These are phyloP conservation scores for Iguana delicatissima DNA, from an alignment of 2,797 vertebrate genomes.

Conservation along the genomic window DNA sequence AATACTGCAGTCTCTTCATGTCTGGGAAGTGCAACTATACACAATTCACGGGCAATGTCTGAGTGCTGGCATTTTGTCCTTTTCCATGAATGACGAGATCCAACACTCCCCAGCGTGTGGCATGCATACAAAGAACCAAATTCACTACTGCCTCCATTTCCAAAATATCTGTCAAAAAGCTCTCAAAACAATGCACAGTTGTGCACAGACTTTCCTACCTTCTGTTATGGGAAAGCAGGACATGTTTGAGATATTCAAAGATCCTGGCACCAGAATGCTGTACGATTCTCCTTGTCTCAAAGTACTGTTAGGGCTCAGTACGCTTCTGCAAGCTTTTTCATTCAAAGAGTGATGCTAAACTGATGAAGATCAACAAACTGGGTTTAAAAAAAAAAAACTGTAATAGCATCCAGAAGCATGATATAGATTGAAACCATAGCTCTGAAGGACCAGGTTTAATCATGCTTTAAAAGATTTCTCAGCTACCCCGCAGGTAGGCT, in stretches of 20 bases:
- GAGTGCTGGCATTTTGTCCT: background rate
- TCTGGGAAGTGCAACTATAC: slow-evolving; percentile 6
- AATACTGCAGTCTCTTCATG: slow-evolving; percentile 13
- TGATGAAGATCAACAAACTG: background rate
- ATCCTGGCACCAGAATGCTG: background rate
- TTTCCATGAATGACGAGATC: background rate
- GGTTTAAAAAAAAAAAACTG: background rate
- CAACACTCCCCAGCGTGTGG: background rate
- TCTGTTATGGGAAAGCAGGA: background rate
- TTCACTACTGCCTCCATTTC: background rate
- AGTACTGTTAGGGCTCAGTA: no score
- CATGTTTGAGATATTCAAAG: background rate
- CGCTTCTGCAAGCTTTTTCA: no score
- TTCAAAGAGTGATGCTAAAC: no score
- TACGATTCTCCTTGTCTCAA: background rate
- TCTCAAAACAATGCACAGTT: background rate
- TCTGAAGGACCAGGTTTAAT: background rate
- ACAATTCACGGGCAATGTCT: background rate
- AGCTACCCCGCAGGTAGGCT: background rate
- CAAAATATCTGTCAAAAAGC: background rate
- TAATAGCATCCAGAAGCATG: background rate
- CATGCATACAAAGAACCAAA: background rate
- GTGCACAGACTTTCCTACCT: no score
- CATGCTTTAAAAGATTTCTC: background rate
- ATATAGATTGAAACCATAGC: background rate